phyloP scores from a whole-genome alignment of 2,797 vertebrate genomes.

The Eidolon dupreanum region DNA sequence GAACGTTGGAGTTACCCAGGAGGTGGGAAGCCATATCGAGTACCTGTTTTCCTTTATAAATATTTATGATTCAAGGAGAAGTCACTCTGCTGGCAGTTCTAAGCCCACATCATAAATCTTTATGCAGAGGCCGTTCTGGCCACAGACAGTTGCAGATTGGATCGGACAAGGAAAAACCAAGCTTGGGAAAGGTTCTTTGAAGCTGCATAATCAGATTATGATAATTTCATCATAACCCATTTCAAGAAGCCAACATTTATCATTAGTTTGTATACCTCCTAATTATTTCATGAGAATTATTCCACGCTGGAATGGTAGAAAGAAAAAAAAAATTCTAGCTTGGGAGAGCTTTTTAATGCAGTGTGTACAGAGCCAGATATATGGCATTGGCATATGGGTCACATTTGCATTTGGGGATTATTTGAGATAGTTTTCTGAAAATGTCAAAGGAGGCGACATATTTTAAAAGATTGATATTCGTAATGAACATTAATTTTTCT shows the following conservation, averaged over 20 bases:
- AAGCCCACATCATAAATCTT: slow-evolving; percentile 62
- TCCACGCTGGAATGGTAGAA: slow-evolving; percentile 71
- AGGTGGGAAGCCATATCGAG: neutral
- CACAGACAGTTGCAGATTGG: slow-evolving; percentile 52
- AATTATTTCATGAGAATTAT: slow-evolving; percentile 84
- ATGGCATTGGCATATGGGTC: slow-evolving; percentile 27
- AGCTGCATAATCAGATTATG: slow-evolving; percentile 82
- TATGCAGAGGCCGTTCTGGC: neutral
- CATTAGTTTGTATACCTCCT: slow-evolving; percentile 81
- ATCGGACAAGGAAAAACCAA: slow-evolving; percentile 58
- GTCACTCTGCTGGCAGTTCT: slow-evolving; percentile 14
- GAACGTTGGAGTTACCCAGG: neutral
- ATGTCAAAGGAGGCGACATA: slow-evolving; percentile 65
- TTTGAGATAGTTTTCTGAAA: slow-evolving; percentile 74
- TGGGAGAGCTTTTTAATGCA: slow-evolving; percentile 63
- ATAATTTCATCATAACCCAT: slow-evolving; percentile 83
- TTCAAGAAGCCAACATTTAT: slow-evolving; percentile 82
- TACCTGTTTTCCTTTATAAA: slow-evolving; percentile 8
- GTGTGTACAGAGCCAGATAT: slow-evolving; percentile 66
- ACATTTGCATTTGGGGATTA: slow-evolving; percentile 74
- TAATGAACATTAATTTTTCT: slow-evolving; percentile 54
- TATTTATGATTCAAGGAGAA: slow-evolving; percentile 53
- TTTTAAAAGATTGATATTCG: slow-evolving; percentile 57
- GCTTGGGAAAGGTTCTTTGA: slow-evolving; percentile 74
- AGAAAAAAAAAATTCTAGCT: slow-evolving; percentile 59